Evolutionary conservation across 2,888 invertebrate species (phyloP).

Genomic region (Craniophora ligustri): DNA sequence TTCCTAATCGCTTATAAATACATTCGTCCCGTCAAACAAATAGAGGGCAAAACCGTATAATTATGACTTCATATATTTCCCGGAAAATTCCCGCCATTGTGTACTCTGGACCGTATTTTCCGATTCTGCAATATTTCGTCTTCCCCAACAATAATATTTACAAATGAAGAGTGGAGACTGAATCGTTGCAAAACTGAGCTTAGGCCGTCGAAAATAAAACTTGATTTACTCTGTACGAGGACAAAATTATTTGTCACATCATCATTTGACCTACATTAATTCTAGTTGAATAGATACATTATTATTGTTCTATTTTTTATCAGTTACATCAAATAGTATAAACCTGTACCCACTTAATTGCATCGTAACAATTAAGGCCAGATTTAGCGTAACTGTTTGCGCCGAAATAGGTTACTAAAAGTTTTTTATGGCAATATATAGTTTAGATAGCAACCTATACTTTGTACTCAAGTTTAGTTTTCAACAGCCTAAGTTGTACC

Average conservation of each 20-base stretch:
- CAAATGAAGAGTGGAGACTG: conserved; percentile 39
- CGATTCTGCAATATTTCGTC: conserved; percentile 19
- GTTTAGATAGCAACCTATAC: conserved; percentile 15
- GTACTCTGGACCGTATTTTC: conserved; percentile 29
- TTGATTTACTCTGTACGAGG: conserved; percentile 1
- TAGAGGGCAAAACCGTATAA: conserved; percentile 48
- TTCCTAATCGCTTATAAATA: conserved; percentile 28
- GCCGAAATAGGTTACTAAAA: conserved; percentile 1
- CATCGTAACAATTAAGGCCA: conserved; percentile 36
- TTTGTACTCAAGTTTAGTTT: conserved; percentile 34
- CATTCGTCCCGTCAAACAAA: conserved; percentile 42
- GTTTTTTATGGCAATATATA: conserved; percentile 29
- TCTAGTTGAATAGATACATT: background rate
- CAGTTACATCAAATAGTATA: conserved; percentile 27
- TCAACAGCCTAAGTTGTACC: conserved; percentile 28
- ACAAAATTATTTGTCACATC: background rate
- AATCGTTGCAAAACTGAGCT: conserved; percentile 23
- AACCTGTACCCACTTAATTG: conserved; percentile 41
- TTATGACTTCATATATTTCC: conserved; percentile 24
- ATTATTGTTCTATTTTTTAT: conserved; percentile 2
- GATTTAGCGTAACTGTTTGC: conserved; percentile 22
- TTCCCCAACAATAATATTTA: conserved; percentile 38
- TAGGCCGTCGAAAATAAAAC: conserved; percentile 34
- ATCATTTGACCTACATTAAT: background rate
- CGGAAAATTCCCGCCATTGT: conserved; percentile 25